phyloP scores from a whole-genome alignment of 2,797 vertebrate species.

The Chaunax sp. region DNA sequence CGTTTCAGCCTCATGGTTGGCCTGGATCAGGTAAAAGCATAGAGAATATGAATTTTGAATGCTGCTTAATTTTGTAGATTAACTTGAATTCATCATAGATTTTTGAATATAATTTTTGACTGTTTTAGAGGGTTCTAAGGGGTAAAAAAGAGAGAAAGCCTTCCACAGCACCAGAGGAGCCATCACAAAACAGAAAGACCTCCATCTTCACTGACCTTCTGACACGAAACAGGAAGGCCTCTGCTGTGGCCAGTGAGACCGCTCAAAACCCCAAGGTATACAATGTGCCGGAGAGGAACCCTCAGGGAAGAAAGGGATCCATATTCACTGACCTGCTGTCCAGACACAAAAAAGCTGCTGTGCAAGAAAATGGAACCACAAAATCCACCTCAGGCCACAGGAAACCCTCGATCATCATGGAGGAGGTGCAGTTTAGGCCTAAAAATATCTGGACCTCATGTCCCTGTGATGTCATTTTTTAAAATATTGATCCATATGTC shows the following conservation, averaged over 20 bases:
- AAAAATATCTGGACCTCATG: too few relatives aligned
- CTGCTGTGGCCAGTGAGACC: constrained; percentile 51
- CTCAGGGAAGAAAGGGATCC: constrained; percentile 68
- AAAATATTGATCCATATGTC: not conserved
- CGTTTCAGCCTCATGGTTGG: constrained; percentile 83
- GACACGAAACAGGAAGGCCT: constrained; percentile 72
- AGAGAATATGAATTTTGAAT: not conserved
- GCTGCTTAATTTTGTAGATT: not conserved
- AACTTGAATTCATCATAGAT: too few relatives aligned
- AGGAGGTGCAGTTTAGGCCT: constrained; percentile 69
- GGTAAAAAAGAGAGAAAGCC: constrained; percentile 60
- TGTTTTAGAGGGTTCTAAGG: constrained; percentile 75
- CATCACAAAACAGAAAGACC: constrained; percentile 57
- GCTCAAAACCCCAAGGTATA: constrained; percentile 63
- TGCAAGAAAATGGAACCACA: constrained; percentile 53
- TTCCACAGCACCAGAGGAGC: constrained; percentile 56
- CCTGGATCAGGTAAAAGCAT: constrained; percentile 76
- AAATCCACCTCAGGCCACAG: constrained; percentile 33
- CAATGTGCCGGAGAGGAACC: constrained; percentile 57
- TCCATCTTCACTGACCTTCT: constrained; percentile 78
- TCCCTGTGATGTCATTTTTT: not conserved
- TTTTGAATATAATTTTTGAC: not conserved
- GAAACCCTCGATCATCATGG: constrained; percentile 77
- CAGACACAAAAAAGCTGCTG: constrained; percentile 73
- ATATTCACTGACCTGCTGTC: constrained; percentile 74